Evolutionary conservation across 2,797 vertebrate species (phyloP).

Genomic region (Argentina silus): DNA sequence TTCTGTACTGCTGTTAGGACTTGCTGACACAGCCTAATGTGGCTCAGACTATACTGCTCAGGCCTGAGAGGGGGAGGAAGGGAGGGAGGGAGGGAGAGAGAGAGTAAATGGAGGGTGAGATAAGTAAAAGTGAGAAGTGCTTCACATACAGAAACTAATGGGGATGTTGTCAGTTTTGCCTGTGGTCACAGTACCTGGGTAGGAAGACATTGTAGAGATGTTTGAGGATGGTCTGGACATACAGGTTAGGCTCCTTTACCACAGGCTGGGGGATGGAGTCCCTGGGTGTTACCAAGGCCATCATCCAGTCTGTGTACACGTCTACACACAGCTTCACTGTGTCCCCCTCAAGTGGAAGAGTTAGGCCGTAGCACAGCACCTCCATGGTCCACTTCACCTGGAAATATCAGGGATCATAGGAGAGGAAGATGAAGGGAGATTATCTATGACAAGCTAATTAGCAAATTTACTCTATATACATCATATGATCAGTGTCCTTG

Average conservation of each 20-base stretch:
- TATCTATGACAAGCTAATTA: too few relatives aligned
- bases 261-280: conserved; percentile 93
- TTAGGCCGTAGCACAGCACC: conserved; percentile 94
- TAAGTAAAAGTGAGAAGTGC: too few relatives aligned
- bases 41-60: conserved; percentile 84
- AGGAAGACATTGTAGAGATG: conserved; percentile 97
- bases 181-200: conserved; percentile 81
- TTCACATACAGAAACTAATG: not conserved
- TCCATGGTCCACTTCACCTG: conserved; percentile 99
- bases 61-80: conserved; percentile 71
- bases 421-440: too few relatives aligned
- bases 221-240: conserved; percentile 93
- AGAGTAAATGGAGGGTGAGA: not conserved
- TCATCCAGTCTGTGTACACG: conserved; percentile 97
- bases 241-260: conserved; percentile 92
- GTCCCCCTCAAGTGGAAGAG: conserved; percentile 92
- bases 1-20: conserved; percentile 94
- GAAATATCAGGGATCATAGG: not conserved
- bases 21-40: conserved; percentile 92
- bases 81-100: conserved; percentile 11
- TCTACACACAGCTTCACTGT: conserved; percentile 96
- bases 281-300: conserved; percentile 91
- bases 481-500: too few relatives aligned
- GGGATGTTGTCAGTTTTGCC: not conserved
- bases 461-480: too few relatives aligned